phyloP scores from a whole-genome alignment of 2,113 vertebrate genomes.

The Nothoprocta perdicaria region DNA sequence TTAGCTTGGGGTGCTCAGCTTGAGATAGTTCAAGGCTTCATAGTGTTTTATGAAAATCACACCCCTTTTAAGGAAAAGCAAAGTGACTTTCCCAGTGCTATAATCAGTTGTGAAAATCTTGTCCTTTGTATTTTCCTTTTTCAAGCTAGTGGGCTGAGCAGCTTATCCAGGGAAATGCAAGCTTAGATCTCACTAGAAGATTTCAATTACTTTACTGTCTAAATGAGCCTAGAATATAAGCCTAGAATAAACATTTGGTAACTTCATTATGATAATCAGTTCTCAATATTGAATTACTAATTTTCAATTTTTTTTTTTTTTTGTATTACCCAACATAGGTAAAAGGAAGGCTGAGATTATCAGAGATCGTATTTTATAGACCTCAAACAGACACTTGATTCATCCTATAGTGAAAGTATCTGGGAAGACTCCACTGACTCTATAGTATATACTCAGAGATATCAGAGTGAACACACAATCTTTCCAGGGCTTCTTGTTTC shows the following conservation, averaged over 20 bases:
- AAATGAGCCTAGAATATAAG: neutral
- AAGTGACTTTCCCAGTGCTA: neutral
- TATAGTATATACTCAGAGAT: neutral
- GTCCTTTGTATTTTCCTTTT: slow-evolving; percentile 33
- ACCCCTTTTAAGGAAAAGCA: slow-evolving; percentile 28
- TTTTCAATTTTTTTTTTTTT: neutral
- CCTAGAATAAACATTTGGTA: neutral
- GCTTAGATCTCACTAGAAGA: slow-evolving; percentile 11
- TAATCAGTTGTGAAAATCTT: slow-evolving; percentile 11
- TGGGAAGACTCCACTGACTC: neutral
- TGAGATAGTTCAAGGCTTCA: neutral
- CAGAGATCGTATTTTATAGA: neutral
- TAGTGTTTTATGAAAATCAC: slow-evolving; percentile 38
- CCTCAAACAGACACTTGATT: neutral
- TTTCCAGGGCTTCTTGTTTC: neutral
- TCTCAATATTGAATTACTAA: neutral
- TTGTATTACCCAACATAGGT: neutral
- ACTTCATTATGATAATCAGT: neutral
- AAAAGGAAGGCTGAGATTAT: neutral
- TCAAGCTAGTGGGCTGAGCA: slow-evolving; percentile 5
- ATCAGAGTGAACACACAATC: neutral
- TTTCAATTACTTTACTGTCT: slow-evolving; percentile 19
- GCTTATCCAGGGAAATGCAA: neutral
- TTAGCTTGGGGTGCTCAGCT: slow-evolving; percentile 22
- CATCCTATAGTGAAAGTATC: neutral